These are phyloP conservation scores for Holothuria leucospilota DNA, from an alignment of 53 echinoderm and acorn worm genomes.

Conservation along the genomic window DNA sequence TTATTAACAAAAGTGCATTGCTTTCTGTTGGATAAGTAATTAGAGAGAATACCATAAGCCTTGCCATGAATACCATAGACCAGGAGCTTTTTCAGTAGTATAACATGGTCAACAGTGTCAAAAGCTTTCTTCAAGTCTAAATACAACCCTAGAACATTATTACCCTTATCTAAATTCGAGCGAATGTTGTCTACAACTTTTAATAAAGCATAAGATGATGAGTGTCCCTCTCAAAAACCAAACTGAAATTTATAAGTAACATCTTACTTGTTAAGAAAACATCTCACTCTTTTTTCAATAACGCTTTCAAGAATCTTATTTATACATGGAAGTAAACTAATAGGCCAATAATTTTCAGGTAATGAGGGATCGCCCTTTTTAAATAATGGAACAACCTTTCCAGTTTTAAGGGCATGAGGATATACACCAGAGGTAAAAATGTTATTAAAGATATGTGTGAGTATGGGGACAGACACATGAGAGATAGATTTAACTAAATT, in stretches of 20 bases:
- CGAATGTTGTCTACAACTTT: neutral
- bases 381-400: too few relatives aligned
- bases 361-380: too few relatives aligned
- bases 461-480: neutral
- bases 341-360: neutral
- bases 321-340: neutral
- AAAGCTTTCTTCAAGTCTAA: neutral
- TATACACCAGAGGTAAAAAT: too few relatives aligned
- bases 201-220: too few relatives aligned
- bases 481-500: neutral
- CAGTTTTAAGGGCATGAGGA: too few relatives aligned
- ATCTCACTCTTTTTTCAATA: too few relatives aligned
- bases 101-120: neutral
- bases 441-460: neutral
- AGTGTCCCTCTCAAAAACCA: neutral
- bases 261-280: too few relatives aligned
- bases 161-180: too few relatives aligned
- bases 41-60: constrained; percentile 5
- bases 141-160: too few relatives aligned
- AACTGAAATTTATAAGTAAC: neutral
- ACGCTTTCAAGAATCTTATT: neutral
- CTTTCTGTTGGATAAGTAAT: neutral
- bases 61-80: constrained; percentile 14
- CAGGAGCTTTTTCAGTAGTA: neutral
- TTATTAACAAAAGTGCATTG: constrained; percentile 26